A percentile compares a stretch with the other conserved stretches of the same genome.
Evolutionary conservation across 2,888 invertebrate genomes (phyloP).

Genomic region (Coleophora deauratella): DNA sequence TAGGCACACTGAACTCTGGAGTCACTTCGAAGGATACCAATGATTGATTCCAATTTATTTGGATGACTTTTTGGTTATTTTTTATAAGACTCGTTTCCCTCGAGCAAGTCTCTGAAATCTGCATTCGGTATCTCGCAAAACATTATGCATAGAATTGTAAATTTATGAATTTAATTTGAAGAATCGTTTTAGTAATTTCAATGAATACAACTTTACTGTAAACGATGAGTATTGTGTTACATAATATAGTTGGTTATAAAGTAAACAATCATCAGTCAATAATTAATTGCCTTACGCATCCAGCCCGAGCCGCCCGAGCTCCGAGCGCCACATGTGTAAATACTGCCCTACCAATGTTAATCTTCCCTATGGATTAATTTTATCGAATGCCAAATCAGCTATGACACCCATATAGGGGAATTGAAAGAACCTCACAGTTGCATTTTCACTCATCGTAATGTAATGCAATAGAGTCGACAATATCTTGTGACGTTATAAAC

Average conservation of each 20-base stretch:
- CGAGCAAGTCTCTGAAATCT: no score
- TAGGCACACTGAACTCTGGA: slow-evolving; percentile 5
- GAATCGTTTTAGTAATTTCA: no score
- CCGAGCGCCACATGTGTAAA: slow-evolving; percentile 49
- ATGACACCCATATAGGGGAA: slow-evolving; percentile 54
- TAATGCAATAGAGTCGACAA: slow-evolving; percentile 25
- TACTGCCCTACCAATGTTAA: slow-evolving; percentile 44
- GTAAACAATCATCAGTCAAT: slow-evolving; percentile 37
- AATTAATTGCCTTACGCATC: slow-evolving; percentile 58
- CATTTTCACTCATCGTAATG: slow-evolving; percentile 23
- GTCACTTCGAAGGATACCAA: no score
- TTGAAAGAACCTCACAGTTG: slow-evolving; percentile 31
- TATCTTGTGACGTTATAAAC: slow-evolving; percentile 12
- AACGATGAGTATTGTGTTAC: neutral
- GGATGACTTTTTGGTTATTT: slow-evolving; percentile 2
- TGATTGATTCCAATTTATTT: no score
- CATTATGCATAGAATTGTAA: no score
- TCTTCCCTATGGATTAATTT: slow-evolving; percentile 64
- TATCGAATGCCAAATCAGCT: slow-evolving; percentile 71
- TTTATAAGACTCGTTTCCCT: no score
- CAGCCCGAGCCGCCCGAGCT: slow-evolving; percentile 16
- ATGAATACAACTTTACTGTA: neutral
- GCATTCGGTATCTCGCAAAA: no score
- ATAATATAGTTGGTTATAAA: slow-evolving; percentile 28
- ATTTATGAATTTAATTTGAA: no score